phyloP scores from a whole-genome alignment of 2,888 invertebrate genomes.

The Tiliacea citrago region DNA sequence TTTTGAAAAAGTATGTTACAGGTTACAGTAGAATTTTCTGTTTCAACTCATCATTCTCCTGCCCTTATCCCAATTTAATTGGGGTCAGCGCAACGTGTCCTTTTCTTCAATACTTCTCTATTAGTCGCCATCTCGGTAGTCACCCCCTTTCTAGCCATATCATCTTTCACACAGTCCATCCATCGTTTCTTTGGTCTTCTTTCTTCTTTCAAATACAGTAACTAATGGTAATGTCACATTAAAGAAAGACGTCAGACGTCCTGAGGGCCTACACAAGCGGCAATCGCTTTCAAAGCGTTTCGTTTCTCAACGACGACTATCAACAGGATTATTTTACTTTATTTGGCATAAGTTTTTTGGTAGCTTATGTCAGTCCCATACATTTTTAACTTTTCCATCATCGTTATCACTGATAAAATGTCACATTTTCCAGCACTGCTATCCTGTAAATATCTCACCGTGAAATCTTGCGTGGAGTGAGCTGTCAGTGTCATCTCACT shows the following conservation, averaged over 20 bases:
- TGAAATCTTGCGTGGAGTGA: no score
- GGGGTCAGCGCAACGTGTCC: no score
- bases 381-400: neutral
- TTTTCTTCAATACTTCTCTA: no score
- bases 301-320: neutral
- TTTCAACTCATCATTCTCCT: neutral
- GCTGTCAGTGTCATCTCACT: no score
- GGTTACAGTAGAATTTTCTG: neutral
- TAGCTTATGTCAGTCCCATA: neutral
- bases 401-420: neutral
- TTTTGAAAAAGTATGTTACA: neutral
- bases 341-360: neutral
- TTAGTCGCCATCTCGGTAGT: no score
- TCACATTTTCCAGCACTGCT: neutral
- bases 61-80: no score
- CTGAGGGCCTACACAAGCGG: neutral
- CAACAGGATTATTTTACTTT: neutral
- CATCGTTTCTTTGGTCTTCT: no score
- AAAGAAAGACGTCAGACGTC: neutral
- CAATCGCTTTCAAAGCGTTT: neutral
- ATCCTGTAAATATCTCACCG: no score
- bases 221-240: neutral
- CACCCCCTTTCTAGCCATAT: no score
- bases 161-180: no score
- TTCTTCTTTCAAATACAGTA: neutral